Base-by-base conservation (phyloP, 2,113 vertebrate genomes). In the Otis tarda region DNA sequence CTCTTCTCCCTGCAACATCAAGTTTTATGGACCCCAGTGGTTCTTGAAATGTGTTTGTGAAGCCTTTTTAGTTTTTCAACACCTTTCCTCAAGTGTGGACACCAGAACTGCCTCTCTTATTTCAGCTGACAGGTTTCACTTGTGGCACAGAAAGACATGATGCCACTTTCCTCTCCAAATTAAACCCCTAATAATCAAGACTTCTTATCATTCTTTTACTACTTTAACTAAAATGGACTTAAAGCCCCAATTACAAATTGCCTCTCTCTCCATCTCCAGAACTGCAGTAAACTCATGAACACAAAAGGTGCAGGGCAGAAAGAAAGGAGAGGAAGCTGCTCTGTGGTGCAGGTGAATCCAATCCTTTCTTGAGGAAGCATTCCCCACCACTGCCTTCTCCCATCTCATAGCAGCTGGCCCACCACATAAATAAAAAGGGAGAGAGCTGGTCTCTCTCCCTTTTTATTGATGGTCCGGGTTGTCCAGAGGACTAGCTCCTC, bases 131-230 rank as follows among this genome's bases (percentile, higher is more conserved):
- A 69, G 18, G 35, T 49, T 81, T 41, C 23, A 64, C 17, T 43
- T 25, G 14, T 21, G 63, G 23, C 50, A 81, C 23, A 67, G 41
- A 61, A 89, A 74, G 50, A 79, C 9, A 45, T 7, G 35, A 83
- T 37, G 55, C 18, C 15, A 69, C 59, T 80, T 94, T 65, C 45
- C 39, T 73, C 77, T 80, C 64, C 74, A 75, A 87, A 82, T 10
- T 52, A 68, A 55, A 73, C 27, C 6, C n/a, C 23, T 15, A 56
- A 7, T 0, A 0, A 69, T n/a, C 37, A 63, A 33, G n/a, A 39
- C 5, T 6, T 43, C 27, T 31, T 57, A 27, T 3, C 0, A 0
- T 2, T 56, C 73, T 74, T 65, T 47, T 47, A 47, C 56, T 61
- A 20, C 23, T 77, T 87, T 53, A 84, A 77, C 12, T 59, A 49